These are phyloP conservation scores for Germaria angustata DNA, from an alignment of 2,888 invertebrate species.

Conservation along the genomic window DNA sequence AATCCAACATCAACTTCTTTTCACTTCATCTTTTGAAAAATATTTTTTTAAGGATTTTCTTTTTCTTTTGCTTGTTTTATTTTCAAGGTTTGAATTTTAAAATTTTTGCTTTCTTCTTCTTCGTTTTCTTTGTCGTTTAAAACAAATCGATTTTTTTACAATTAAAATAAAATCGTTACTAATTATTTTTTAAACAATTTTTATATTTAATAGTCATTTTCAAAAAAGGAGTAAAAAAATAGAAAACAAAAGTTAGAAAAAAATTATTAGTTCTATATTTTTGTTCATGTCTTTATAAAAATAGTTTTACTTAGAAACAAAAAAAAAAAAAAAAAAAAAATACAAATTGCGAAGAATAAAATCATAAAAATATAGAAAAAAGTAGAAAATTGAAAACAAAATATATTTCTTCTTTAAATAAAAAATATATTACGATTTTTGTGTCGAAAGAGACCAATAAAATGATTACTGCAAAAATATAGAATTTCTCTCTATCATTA, in stretches of 20 bases:
- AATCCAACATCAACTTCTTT: slow-evolving; percentile 93
- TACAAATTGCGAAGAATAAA: slow-evolving; percentile 57
- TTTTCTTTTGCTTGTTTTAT: slow-evolving; percentile 64
- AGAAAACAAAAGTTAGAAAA: slow-evolving; percentile 60
- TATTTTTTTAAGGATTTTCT: slow-evolving; percentile 69
- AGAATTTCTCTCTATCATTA: slow-evolving; percentile 58
- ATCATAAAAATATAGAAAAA: slow-evolving; percentile 63
- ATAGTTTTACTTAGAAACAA: slow-evolving; percentile 56
- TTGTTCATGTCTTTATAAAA: slow-evolving; percentile 48
- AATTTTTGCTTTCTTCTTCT: slow-evolving; percentile 67
- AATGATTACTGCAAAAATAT: slow-evolving; percentile 62
- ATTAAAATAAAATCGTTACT: slow-evolving; percentile 49
- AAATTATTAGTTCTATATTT: slow-evolving; percentile 63
- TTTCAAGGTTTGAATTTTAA: slow-evolving; percentile 69
- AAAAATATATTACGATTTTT: slow-evolving; percentile 35
- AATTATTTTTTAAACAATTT: slow-evolving; percentile 49
- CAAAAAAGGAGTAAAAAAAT: slow-evolving; percentile 57
- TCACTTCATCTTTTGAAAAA: slow-evolving; percentile 69
- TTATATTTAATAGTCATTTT: slow-evolving; percentile 39
- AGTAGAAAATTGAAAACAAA: slow-evolving; percentile 60
- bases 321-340: too few relatives aligned
- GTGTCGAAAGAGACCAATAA: slow-evolving; percentile 55
- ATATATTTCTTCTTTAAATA: slow-evolving; percentile 50
- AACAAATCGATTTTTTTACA: slow-evolving; percentile 52
- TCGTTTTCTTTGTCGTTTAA: slow-evolving; percentile 69